phyloP scores from a whole-genome alignment of 2,113 vertebrate genomes.

The Rhizomys pruinosus region DNA sequence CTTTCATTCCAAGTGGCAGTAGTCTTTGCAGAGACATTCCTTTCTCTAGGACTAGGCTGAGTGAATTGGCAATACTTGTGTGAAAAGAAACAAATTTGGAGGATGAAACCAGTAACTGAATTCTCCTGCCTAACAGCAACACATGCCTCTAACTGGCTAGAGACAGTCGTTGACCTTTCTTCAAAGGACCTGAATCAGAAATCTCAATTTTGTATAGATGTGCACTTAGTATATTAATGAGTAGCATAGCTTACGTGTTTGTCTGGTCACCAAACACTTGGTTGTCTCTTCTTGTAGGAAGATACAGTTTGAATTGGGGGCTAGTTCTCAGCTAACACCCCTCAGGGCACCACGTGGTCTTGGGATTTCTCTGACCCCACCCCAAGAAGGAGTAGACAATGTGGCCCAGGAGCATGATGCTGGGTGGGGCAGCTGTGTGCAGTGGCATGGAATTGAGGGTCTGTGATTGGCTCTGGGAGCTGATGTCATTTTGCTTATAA shows the following conservation, averaged over 20 bases:
- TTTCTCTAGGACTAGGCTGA: neutral
- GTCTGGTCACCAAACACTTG: neutral
- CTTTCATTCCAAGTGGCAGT: neutral
- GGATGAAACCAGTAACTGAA: neutral
- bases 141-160: neutral
- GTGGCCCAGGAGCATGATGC: too few relatives aligned
- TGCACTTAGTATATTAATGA: neutral
- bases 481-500: too few relatives aligned
- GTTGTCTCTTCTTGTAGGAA: too few relatives aligned
- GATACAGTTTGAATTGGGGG: too few relatives aligned
- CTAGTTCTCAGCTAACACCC: too few relatives aligned
- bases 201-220: neutral
- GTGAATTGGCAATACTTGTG: neutral
- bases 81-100: neutral
- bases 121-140: neutral
- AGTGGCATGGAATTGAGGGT: too few relatives aligned
- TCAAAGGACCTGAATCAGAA: neutral
- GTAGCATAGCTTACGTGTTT: neutral
- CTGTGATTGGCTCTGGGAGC: too few relatives aligned
- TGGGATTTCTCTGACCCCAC: too few relatives aligned
- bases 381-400: too few relatives aligned
- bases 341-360: too few relatives aligned
- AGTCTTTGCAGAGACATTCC: neutral
- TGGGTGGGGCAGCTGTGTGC: too few relatives aligned
- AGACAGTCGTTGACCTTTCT: neutral